phyloP scores from a whole-genome alignment of 1,140 invertebrate genomes.

The Geopemphigus sp. region DNA sequence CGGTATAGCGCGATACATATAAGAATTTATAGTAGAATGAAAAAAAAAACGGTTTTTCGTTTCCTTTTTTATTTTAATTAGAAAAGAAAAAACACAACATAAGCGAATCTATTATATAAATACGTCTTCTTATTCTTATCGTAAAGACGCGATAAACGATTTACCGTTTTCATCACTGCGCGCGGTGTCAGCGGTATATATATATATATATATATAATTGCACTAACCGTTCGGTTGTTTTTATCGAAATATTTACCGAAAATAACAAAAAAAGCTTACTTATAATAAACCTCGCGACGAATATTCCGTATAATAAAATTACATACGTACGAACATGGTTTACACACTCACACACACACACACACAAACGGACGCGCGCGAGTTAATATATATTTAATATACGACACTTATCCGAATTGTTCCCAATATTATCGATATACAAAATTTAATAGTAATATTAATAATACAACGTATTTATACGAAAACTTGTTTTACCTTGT shows the following conservation, averaged over 20 bases:
- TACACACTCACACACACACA: neutral
- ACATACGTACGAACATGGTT: too few relatives aligned
- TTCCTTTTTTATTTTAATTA: neutral
- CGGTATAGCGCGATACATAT: neutral
- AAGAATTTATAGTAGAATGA: neutral
- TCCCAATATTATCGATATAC: neutral
- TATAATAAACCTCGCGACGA: too few relatives aligned
- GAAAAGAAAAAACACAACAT: constrained; percentile 38
- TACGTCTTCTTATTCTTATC: constrained; percentile 33
- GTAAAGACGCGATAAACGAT: constrained; percentile 22
- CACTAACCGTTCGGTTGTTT: too few relatives aligned
- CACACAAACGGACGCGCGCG: neutral
- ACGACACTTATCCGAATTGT: constrained; percentile 16
- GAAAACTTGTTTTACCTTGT: neutral
- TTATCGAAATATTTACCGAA: neutral
- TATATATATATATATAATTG: too few relatives aligned
- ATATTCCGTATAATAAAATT: too few relatives aligned
- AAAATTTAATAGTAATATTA: neutral
- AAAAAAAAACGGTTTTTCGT: neutral
- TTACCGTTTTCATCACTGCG: constrained; percentile 3
- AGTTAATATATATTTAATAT: too few relatives aligned
- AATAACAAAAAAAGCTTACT: neutral
- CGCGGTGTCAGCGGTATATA: neutral
- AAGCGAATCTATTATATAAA: constrained; percentile 26
- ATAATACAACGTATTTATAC: neutral